Evolutionary conservation across 2,888 invertebrate species (phyloP), one percentile per base, ranked within the genome.

Genomic region (Hirtodrosophila alboralis): DNA sequence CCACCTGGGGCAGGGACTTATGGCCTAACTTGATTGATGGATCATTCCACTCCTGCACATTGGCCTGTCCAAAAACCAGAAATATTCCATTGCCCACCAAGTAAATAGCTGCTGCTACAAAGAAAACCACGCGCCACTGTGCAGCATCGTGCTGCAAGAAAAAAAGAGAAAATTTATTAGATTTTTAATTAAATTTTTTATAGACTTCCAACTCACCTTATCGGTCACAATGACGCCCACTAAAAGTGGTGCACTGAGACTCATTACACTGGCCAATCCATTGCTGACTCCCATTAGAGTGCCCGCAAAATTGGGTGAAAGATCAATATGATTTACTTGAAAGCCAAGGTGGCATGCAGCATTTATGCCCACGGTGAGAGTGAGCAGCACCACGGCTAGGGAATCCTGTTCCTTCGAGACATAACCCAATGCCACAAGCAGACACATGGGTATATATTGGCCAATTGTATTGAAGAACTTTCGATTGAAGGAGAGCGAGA

Each of bases 281-380:
- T 96, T 96, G 1, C 95, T 96, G 72, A 96, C 93, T 2, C 96
- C 96, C 96, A 96, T 96, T 75, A 96, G 89, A 0, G 95, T 94
- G 23, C 96, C 96, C 1, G 96, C 95, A 88, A 94, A 95, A 87
- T 95, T 95, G 0, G 96, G 96, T 4, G 96, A 94, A 41, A 97
- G 91, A 91, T 97, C 96, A 76, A 97, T 95, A 85, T 96, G 96
- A 70, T 96, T 96, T 93, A 92, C 92, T 93, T 95, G 93, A 84
- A 94, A 95, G 5, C 96, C 96, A 31, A 94, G 93, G 72, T 94
- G 95, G 43, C 94, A 93, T 0, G 94, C 95, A 0, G 95, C 94
- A 81, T 96, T 96, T 1, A 95, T 91, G 0, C 95, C 94, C 0
- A 96, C 95, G 0, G 96, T 94, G 6, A 95, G 77, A 0, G 95